These are phyloP conservation scores for Stramonita haemastoma DNA, from an alignment of 2,888 invertebrate species.

Conservation along the genomic window DNA sequence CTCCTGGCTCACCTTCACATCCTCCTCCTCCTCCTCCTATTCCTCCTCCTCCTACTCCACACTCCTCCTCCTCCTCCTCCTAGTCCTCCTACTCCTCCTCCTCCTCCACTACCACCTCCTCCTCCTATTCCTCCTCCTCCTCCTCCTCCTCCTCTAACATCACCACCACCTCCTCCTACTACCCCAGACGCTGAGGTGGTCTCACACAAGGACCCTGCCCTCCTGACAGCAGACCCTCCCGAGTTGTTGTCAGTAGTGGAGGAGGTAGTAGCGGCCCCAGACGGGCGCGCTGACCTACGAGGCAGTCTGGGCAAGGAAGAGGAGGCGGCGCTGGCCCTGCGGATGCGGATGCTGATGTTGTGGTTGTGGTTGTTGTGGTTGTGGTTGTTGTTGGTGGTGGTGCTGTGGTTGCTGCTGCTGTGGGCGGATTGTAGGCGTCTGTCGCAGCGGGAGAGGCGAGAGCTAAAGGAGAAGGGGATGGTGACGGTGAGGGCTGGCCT, in stretches of 20 bases:
- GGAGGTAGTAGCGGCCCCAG: not conserved
- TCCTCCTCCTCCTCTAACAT: not conserved
- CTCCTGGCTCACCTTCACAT: not conserved
- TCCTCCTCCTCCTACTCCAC: not conserved
- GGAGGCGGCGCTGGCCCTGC: constrained; percentile 3
- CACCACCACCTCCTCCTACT: not conserved
- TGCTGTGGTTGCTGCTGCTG: no score
- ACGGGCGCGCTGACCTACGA: not conserved
- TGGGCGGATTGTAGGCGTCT: not conserved
- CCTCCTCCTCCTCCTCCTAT: not conserved
- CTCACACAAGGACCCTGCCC: not conserved
- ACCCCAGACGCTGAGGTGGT: not conserved
- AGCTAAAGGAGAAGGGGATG: constrained; percentile 20
- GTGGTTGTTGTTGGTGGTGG: no score
- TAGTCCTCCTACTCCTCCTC: not conserved
- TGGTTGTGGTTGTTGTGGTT: no score
- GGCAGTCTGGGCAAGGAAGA: not conserved
- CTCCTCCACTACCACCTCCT: no score
- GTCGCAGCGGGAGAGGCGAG: not conserved
- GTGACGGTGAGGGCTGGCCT: constrained; percentile 20
- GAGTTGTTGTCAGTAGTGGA: not conserved
- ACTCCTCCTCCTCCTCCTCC: not conserved
- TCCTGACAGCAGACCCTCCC: not conserved
- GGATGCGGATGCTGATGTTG: no score
- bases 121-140: no score